These are phyloP conservation scores for Periparus ater DNA, from an alignment of 2,797 vertebrate species.

Conservation along the genomic window DNA sequence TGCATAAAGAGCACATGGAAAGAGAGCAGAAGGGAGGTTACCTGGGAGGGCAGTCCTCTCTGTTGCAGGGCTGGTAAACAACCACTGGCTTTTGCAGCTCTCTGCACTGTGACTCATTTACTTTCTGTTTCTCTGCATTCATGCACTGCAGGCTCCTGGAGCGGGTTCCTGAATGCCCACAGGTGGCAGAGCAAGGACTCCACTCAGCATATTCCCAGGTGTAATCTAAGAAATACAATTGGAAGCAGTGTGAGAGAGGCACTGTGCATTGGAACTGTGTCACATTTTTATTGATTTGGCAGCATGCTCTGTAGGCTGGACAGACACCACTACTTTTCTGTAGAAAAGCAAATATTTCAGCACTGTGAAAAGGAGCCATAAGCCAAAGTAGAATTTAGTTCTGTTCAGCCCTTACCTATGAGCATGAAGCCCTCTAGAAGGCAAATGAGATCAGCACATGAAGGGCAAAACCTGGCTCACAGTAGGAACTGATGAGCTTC, in stretches of 20 bases:
- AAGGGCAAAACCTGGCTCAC: conserved; percentile 27
- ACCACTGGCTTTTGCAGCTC: conserved; percentile 74
- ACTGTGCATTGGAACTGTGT: not conserved
- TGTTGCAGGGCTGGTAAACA: conserved; percentile 78
- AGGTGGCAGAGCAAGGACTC: conserved; percentile 83
- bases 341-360: not conserved
- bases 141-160: conserved; percentile 75
- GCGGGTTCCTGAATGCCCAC: conserved; percentile 81
- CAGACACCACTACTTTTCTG: not conserved
- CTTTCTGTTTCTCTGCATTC: conserved; percentile 63
- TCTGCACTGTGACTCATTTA: conserved; percentile 74
- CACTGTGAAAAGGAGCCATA: not conserved
- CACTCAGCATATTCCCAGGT: conserved; percentile 83
- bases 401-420: not conserved
- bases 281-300: not conserved
- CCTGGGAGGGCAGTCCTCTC: conserved; percentile 84
- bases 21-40: conserved; percentile 31
- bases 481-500: conserved; percentile 46
- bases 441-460: conserved; percentile 26
- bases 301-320: not conserved
- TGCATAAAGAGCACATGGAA: not conserved
- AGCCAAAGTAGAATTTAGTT: not conserved
- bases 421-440: not conserved
- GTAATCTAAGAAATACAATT: conserved; percentile 72
- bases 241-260: not conserved